Evolutionary conservation across 2,113 vertebrate species (phyloP), one percentile per base, ranked within the genome.

Genomic region (Toxotes chatareus): DNA sequence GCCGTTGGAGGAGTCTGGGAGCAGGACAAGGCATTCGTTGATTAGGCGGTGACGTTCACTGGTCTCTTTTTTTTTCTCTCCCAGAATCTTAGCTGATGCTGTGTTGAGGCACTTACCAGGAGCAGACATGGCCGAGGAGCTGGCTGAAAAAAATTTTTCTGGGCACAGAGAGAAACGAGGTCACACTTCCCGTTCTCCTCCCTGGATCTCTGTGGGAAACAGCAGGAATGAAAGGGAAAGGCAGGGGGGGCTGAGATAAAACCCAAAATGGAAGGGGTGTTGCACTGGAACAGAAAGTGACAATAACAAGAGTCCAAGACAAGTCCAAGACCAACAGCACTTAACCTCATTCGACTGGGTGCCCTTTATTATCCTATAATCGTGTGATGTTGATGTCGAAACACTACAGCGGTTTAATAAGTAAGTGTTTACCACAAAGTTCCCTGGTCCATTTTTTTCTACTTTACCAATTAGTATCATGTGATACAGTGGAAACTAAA

Each of bases 111-210:
- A 81, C 91, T 90, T 75, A 93, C 93, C 91, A 60, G 92, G 92
- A 66, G 70, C 89, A 16, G 93, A 93, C 92, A 93, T 93, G 57
- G 21, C 31, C 31, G 47, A 62, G n/a, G 27, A 61, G 57, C 21
- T 31, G 76, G 61, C 2, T 27, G 13, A 9, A n/a, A n/a, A n/a
- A n/a, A 64, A 14, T 3, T 47, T 23, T 62, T 53, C 17, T 60
- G 55, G 42, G 31, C 16, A 40, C 16, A 10, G 53, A 68, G 53
- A 71, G 62, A 69, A 76, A 76, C 5, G 7, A 63, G 69, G 76
- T 76, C 65, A 31, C 51, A 31, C 86, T 90, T 89, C 82, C 65
- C n/a, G 3, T 17, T 65, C 56, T 62, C 71, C 76, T 82, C 71
- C 51, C 76, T 13, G 34, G 38, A 38, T 86, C 49, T 59, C 76